Percentiles rank a stretch among this genome's conserved stretches.
Conservation (phyloP, 2,113 vertebrate genomes). For the Nycticorax nycticorax region DNA sequence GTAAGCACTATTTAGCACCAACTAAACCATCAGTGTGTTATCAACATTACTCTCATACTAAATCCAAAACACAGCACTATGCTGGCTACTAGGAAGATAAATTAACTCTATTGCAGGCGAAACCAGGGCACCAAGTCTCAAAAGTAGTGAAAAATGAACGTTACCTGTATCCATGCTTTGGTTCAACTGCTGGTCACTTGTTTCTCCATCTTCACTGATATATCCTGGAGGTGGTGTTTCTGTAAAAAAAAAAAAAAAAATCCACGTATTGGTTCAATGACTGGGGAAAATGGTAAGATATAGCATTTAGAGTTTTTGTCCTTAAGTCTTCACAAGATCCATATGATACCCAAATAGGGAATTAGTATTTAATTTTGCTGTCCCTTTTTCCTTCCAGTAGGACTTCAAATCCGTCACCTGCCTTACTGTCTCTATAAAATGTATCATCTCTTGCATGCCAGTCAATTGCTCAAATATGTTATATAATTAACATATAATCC, state of each 20-base stretch:
- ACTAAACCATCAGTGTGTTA: too few relatives aligned
- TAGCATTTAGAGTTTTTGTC: neutral
- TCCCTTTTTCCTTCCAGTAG: neutral
- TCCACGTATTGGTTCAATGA: neutral
- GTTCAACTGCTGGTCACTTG: conserved; percentile 96
- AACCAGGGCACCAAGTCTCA: neutral
- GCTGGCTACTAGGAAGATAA: too few relatives aligned
- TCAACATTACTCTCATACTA: too few relatives aligned
- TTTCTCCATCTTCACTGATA: conserved; percentile 99
- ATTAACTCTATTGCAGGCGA: too few relatives aligned
- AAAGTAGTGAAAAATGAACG: neutral
- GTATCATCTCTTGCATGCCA: neutral
- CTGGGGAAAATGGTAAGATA: neutral
- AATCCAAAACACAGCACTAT: too few relatives aligned
- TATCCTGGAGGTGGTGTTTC: conserved; percentile 98
- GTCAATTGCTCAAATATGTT: neutral
- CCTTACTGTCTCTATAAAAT: neutral
- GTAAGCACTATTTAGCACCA: too few relatives aligned
- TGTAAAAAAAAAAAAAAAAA: conserved; percentile 36
- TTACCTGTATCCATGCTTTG: conserved; percentile 99
- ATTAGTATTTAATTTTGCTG: neutral
- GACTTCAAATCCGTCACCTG: neutral
- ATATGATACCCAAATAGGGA: neutral
- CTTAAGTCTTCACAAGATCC: neutral
- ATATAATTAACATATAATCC: neutral